A percentile compares a stretch with the other conserved stretches of the same genome.
phyloP scores from a whole-genome alignment of 2,797 vertebrate genomes.

The Micromesistius poutassou region DNA sequence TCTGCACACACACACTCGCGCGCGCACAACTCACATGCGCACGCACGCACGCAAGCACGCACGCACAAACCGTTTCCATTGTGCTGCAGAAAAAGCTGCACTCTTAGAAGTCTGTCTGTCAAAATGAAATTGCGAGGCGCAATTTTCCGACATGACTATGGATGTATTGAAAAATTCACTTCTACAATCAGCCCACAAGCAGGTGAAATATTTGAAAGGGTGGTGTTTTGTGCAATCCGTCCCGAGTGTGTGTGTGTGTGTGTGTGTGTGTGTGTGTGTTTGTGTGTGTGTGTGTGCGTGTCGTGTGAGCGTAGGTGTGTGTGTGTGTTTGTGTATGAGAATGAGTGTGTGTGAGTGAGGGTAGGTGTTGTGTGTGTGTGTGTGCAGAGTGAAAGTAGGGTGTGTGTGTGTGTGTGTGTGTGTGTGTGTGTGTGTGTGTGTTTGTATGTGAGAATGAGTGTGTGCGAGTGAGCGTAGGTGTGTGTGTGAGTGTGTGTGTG shows the following conservation, averaged over 20 bases:
- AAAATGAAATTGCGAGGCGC: constrained; percentile 65
- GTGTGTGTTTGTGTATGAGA: not conserved
- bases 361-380: too few relatives aligned
- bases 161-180: constrained; percentile 65
- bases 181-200: constrained; percentile 56
- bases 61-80: constrained; percentile 37
- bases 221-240: not conserved
- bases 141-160: constrained; percentile 58
- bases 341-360: too few relatives aligned
- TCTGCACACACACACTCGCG: constrained; percentile 38
- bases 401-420: too few relatives aligned
- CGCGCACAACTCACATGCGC: constrained; percentile 12
- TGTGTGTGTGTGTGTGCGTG: too few relatives aligned
- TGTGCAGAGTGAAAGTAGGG: too few relatives aligned
- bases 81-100: constrained; percentile 30
- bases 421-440: constrained; percentile 12
- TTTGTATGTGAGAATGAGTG: not conserved
- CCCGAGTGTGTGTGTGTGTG: not conserved
- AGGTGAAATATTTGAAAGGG: constrained; percentile 27
- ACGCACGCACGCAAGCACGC: not conserved
- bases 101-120: constrained; percentile 63
- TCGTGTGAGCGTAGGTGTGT: constrained; percentile 7
- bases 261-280: too few relatives aligned
- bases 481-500: not conserved
- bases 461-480: too few relatives aligned